These are phyloP conservation scores for Ammodytes dubius DNA, from an alignment of 2,113 vertebrate genomes.

Conservation along the genomic window DNA sequence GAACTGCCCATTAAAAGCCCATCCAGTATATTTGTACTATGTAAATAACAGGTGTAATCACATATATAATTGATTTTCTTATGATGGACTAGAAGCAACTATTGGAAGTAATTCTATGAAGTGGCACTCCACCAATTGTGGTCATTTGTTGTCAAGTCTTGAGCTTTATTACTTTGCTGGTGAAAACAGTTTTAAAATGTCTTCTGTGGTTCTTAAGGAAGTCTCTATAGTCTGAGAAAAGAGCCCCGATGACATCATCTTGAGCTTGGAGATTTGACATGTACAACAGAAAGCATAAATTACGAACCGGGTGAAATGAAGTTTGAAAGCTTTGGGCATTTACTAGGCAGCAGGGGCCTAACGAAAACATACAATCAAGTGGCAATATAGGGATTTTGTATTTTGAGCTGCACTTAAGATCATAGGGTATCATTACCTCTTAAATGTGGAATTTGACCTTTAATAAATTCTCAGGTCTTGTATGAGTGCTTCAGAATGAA, in stretches of 20 bases:
- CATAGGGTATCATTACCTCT: background rate
- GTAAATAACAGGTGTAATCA: background rate
- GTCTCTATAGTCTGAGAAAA: constrained; percentile 1
- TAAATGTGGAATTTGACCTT: background rate
- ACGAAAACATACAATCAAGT: background rate
- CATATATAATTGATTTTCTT: background rate
- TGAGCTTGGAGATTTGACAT: background rate
- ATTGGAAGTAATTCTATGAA: background rate
- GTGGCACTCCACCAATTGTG: background rate
- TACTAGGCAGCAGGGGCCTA: background rate
- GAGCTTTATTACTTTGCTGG: background rate
- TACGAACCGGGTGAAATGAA: background rate
- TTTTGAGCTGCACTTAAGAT: background rate
- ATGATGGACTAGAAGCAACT: background rate
- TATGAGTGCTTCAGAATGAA: background rate
- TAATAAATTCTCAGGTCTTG: background rate
- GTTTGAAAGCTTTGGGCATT: background rate
- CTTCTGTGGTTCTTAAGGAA: background rate
- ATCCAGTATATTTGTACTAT: background rate
- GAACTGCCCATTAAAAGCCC: background rate
- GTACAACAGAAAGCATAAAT: background rate
- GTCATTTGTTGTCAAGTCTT: background rate
- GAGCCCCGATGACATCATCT: constrained; percentile 21
- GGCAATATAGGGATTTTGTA: background rate
- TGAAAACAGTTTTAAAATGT: constrained; percentile 9